A percentile compares a stretch with the other conserved stretches of the same genome.
phyloP scores from a whole-genome alignment of 2,113 vertebrate species.

The Athene cunicularia region DNA sequence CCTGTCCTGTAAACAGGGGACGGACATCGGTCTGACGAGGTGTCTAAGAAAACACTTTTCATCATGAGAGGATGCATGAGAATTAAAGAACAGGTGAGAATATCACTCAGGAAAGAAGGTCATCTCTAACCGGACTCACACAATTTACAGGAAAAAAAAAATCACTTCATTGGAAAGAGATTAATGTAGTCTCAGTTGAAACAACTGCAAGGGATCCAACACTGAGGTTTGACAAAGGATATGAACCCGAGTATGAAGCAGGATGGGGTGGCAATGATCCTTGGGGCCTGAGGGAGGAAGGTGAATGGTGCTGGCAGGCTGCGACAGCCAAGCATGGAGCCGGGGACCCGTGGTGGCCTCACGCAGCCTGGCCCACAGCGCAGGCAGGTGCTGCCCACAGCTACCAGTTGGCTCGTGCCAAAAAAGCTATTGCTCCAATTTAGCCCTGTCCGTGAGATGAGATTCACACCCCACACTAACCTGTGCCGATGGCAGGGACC shows the following conservation, averaged over 20 bases:
- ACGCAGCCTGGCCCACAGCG: fast-evolving
- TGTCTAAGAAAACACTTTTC: background rate
- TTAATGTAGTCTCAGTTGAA: background rate
- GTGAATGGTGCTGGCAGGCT: fast-evolving
- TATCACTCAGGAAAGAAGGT: background rate
- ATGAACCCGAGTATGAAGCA: background rate
- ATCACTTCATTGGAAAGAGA: background rate
- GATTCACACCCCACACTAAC: background rate
- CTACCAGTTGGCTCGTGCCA: background rate
- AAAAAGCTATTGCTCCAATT: background rate
- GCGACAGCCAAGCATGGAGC: fast-evolving
- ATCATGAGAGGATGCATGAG: background rate
- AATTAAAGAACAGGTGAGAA: slow-evolving; percentile 7
- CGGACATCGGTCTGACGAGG: background rate
- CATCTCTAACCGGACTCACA: background rate
- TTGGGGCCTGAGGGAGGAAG: background rate
- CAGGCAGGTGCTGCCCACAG: background rate
- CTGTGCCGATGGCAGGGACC: background rate
- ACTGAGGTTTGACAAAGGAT: background rate
- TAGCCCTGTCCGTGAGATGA: fast-evolving
- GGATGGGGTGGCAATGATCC: background rate
- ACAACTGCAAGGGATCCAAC: background rate
- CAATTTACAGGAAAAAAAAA: background rate
- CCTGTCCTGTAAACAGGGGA: background rate
- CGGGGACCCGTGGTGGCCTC: background rate